Percentiles rank a stretch among this genome's conserved stretches.
Evolutionary conservation across 2,797 vertebrate genomes (phyloP).

Genomic region (Phyllotis vaccarum): DNA sequence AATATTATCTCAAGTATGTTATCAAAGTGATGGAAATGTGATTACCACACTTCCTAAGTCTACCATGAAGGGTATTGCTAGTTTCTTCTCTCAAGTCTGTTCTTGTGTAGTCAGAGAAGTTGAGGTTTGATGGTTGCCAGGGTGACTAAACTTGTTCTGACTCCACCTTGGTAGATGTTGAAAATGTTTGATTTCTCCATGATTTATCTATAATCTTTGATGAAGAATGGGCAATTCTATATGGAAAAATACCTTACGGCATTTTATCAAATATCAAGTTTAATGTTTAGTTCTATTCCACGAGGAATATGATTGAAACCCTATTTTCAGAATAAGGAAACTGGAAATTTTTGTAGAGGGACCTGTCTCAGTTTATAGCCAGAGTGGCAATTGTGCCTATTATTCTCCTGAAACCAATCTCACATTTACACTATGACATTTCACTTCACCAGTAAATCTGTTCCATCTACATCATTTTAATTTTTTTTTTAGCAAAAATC

Average conservation of each 20-base stretch:
- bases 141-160: neutral
- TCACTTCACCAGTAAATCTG: slow-evolving; percentile 68
- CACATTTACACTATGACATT: slow-evolving; percentile 34
- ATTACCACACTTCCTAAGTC: neutral
- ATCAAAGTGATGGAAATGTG: neutral
- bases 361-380: neutral
- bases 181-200: neutral
- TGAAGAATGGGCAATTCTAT: neutral
- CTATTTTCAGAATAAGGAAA: slow-evolving; percentile 16
- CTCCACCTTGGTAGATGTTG: neutral
- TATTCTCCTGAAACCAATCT: slow-evolving; percentile 59
- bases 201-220: neutral
- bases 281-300: neutral
- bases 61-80: neutral
- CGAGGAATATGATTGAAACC: neutral
- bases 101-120: neutral
- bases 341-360: neutral
- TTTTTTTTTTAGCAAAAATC: slow-evolving; percentile 77
- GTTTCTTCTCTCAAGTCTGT: neutral
- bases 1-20: neutral
- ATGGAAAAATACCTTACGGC: neutral
- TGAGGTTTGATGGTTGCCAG: neutral
- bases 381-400: slow-evolving; percentile 31
- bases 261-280: slow-evolving; percentile 43
- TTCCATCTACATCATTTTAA: slow-evolving; percentile 65